phyloP scores from a whole-genome alignment of 2,797 vertebrate genomes.

The Myioborus melanocephalus region DNA sequence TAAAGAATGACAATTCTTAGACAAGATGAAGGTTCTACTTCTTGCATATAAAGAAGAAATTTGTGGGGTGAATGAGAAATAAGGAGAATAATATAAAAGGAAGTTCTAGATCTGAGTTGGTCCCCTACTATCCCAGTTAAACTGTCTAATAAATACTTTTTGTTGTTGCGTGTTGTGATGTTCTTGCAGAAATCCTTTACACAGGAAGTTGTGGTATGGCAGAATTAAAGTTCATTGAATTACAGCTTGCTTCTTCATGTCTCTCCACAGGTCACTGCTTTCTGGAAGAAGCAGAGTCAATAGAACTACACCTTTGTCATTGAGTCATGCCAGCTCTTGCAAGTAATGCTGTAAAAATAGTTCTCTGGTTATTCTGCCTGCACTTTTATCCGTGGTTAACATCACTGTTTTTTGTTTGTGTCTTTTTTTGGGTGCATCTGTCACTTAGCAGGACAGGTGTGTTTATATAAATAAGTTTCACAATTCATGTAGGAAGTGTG shows the following conservation, averaged over 20 bases:
- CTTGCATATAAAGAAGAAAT: neutral
- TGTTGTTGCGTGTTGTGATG: neutral
- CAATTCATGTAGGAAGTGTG: neutral
- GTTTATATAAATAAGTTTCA: neutral
- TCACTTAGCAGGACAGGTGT: neutral
- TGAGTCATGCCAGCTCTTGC: neutral
- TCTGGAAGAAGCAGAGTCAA: neutral
- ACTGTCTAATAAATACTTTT: neutral
- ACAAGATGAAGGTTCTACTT: neutral
- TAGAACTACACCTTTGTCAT: neutral
- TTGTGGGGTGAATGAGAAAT: neutral
- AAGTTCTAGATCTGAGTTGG: neutral
- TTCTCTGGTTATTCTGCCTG: neutral
- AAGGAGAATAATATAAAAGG: neutral
- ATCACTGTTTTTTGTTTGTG: neutral
- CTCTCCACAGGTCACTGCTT: neutral
- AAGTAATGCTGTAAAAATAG: neutral
- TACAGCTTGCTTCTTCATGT: neutral
- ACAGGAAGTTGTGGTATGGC: neutral
- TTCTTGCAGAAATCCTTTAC: neutral
- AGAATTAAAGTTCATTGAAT: neutral
- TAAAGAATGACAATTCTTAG: neutral
- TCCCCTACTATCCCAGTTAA: neutral
- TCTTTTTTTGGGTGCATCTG: neutral
- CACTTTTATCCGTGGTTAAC: neutral